These are phyloP conservation scores for Sycophaga agraensis DNA, from an alignment of 1,140 invertebrate genomes.

Conservation along the genomic window DNA sequence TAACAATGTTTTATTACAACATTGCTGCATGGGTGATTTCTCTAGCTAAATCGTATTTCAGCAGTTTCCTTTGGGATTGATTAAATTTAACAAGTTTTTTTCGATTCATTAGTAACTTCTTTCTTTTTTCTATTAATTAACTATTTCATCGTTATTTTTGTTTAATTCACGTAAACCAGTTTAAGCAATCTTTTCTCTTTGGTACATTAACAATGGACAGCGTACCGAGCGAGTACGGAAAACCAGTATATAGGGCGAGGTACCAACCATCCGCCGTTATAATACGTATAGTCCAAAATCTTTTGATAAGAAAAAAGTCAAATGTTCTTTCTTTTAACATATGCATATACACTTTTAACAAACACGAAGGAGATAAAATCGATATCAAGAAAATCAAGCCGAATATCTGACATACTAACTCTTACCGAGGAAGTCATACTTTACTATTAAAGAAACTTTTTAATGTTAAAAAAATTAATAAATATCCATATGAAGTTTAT, in stretches of 20 bases:
- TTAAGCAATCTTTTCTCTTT: slow-evolving; percentile 49
- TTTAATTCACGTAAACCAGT: slow-evolving; percentile 1
- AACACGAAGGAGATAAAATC: slow-evolving; percentile 5
- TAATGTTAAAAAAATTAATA: no score
- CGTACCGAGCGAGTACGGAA: slow-evolving; percentile 41
- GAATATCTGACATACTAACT: no score
- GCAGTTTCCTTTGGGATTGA: slow-evolving; percentile 38
- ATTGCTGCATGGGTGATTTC: slow-evolving; percentile 46
- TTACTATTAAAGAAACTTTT: no score
- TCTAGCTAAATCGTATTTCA: slow-evolving; percentile 42
- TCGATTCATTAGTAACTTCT: background rate
- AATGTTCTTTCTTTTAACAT: slow-evolving; percentile 9
- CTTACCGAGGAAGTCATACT: no score
- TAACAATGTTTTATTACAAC: slow-evolving; percentile 50
- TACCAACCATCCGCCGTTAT: slow-evolving; percentile 41
- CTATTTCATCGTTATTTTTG: background rate
- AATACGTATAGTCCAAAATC: slow-evolving; percentile 9
- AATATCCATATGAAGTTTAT: no score
- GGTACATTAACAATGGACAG: slow-evolving; percentile 55
- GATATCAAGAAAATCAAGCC: background rate
- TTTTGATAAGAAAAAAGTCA: slow-evolving; percentile 24
- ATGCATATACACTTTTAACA: background rate
- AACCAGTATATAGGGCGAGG: slow-evolving; percentile 40
- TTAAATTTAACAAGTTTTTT: slow-evolving; percentile 40
- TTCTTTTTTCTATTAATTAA: background rate